Conservation (phyloP, 2,797 vertebrate genomes). For the Cyprinella venusta region DNA sequence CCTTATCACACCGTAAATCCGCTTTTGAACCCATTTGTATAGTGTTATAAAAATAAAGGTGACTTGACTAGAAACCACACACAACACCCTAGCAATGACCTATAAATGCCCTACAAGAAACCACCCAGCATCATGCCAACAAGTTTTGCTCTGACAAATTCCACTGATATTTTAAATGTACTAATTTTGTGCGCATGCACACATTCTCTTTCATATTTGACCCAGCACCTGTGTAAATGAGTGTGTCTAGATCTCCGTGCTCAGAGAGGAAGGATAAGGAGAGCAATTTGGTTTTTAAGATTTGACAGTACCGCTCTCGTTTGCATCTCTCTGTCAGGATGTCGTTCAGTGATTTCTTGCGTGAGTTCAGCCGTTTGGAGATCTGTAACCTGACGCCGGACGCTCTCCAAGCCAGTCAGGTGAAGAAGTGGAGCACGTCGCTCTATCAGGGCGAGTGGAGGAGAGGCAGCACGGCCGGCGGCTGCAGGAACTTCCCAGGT, state of each 20-base stretch:
- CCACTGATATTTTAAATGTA: too few species aligned
- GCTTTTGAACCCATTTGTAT: too few species aligned
- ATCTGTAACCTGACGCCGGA: slow-evolving; percentile 96
- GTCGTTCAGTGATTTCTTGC: slow-evolving; percentile 89
- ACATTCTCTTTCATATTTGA: too few species aligned
- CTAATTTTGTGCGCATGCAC: too few species aligned
- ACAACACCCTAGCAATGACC: neutral
- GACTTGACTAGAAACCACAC: neutral
- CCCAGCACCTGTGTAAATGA: too few species aligned
- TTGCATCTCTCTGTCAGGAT: slow-evolving; percentile 73
- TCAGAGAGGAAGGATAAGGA: neutral
- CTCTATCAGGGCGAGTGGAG: slow-evolving; percentile 87
- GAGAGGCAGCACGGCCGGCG: slow-evolving; percentile 81
- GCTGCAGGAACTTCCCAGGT: slow-evolving; percentile 80
- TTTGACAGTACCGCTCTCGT: too few species aligned
- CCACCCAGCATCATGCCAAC: too few species aligned
- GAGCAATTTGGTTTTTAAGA: neutral
- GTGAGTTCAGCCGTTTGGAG: slow-evolving; percentile 89
- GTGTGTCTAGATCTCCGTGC: too few species aligned
- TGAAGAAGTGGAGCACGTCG: slow-evolving; percentile 89
- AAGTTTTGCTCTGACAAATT: too few species aligned
- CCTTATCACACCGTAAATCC: too few species aligned
- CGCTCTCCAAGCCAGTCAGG: slow-evolving; percentile 77
- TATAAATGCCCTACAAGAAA: too few species aligned
- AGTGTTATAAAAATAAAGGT: too few species aligned